Conservation (phyloP, 2,113 vertebrate species). For the Hemiprocne comata region DNA sequence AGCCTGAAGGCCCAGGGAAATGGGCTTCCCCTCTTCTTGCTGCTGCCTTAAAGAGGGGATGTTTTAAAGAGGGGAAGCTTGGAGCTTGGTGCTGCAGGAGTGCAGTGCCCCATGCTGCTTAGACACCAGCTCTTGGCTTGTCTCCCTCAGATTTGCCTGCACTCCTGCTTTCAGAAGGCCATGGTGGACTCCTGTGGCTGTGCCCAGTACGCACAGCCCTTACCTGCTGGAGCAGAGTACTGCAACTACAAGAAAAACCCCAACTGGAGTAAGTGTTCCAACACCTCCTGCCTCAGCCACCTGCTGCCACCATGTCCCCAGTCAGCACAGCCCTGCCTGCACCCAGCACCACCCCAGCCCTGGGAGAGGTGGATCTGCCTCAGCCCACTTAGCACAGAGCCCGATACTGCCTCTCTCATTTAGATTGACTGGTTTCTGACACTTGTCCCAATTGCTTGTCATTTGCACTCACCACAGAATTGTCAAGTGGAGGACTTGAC, state of each 20-base stretch:
- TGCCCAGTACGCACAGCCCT: constrained; percentile 78
- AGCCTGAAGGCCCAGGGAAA: not conserved
- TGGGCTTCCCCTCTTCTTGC: not conserved
- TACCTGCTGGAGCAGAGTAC: constrained; percentile 71
- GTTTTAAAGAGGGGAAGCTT: not conserved
- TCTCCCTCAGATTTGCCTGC: constrained; percentile 78
- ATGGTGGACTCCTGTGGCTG: constrained; percentile 81
- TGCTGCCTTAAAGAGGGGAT: not conserved
- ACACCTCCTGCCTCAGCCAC: not conserved
- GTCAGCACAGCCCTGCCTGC: not conserved
- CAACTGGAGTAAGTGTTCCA: constrained; percentile 81
- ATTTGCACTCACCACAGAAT: not conserved
- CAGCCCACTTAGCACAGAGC: not conserved
- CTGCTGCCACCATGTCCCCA: not conserved
- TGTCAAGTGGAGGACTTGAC: not conserved
- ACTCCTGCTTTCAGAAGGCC: constrained; percentile 83
- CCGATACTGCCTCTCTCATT: not conserved
- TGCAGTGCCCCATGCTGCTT: not conserved
- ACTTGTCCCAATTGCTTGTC: not conserved
- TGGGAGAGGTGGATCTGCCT: not conserved
- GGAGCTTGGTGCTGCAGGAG: not conserved
- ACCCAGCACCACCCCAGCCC: not conserved
- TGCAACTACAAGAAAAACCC: constrained; percentile 82
- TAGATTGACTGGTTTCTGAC: not conserved
- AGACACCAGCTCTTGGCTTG: not conserved